Base-by-base conservation (phyloP, 2,113 vertebrate genomes). In the Oreochromis tanganicae region DNA sequence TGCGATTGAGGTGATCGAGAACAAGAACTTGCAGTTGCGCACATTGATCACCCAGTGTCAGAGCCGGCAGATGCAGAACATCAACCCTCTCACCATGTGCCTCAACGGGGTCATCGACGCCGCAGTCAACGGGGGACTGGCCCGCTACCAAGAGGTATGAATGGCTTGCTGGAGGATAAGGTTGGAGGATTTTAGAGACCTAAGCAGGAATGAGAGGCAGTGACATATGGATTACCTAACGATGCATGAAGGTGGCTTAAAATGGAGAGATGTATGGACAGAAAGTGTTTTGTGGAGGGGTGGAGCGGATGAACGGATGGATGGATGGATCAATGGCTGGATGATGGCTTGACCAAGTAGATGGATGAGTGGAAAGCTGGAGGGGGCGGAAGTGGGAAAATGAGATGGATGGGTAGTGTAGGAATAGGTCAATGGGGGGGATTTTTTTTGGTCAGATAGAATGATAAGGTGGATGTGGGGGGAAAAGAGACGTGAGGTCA, bases 81-180 rank as follows among this genome's bases (percentile, higher is more conserved):
- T 99, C 95, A 99, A 99, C 96, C 99, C 99, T 9, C 97, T 99
- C 90, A 99, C 98, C 59, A 99, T 99, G 99, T 99, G 98, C 95
- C 97, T 99, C 87, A 99, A 99, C 43, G 98, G 99, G 68, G 99
- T 99, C 87, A 98, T 99, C 85, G 99, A 99, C 82, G 99, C 99
- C 16, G 99, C 99, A 3, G 99, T 99, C 91, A 99, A 99, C 68
- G 99, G 99, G 38, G 99, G 99, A 9, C 97, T 99, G 88, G 97
- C 99, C 83, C 97, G 99, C 91, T 99, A 99, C 91, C 99, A 99
- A 93, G 99, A 99, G 97, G 99, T 98, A 95, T 87, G 94, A 48
- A 85, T 43, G 79, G 81, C 92, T 36, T 36, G 81, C 81, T 71
- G 71, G 86, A 85, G 82, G 80, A 88, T 21, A 61, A 29, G 82